Conservation (phyloP, 2,113 vertebrate genomes). For the Arvicanthis niloticus region DNA sequence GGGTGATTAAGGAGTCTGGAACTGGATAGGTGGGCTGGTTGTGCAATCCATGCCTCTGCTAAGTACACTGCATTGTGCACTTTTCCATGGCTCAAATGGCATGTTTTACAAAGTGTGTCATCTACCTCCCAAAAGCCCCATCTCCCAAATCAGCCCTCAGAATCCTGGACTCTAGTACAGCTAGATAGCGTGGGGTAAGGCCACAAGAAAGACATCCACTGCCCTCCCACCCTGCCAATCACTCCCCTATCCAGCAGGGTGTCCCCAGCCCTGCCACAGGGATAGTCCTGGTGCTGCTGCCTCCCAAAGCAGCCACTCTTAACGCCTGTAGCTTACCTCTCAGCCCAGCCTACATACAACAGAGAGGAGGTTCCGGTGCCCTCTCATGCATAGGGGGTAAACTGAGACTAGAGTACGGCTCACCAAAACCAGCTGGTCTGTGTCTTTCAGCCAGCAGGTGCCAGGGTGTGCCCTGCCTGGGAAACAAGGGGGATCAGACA, state of each 20-base stretch:
- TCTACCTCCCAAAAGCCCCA: not conserved
- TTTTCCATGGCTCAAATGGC: not conserved
- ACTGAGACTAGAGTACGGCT: not conserved
- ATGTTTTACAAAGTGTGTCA: rapidly evolving
- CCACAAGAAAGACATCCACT: not conserved
- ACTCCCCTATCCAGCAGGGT: not conserved
- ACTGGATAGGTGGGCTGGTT: rapidly evolving
- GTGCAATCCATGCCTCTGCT: not conserved
- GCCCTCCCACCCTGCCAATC: not conserved
- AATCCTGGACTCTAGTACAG: not conserved
- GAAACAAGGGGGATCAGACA: not conserved
- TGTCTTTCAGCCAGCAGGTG: not conserved
- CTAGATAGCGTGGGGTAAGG: rapidly evolving
- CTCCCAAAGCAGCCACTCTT: not conserved
- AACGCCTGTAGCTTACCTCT: not conserved
- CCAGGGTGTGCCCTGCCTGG: not conserved
- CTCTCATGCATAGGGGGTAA: not conserved
- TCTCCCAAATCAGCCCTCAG: not conserved
- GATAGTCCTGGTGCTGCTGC: no score
- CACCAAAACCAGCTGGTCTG: not conserved
- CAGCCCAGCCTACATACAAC: not conserved
- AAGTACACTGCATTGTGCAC: not conserved
- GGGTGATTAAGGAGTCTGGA: not conserved
- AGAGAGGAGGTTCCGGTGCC: not conserved
- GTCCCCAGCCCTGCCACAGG: not conserved